phyloP scores from a whole-genome alignment of 2,888 invertebrate species.

The Syrphus vitripennis region DNA sequence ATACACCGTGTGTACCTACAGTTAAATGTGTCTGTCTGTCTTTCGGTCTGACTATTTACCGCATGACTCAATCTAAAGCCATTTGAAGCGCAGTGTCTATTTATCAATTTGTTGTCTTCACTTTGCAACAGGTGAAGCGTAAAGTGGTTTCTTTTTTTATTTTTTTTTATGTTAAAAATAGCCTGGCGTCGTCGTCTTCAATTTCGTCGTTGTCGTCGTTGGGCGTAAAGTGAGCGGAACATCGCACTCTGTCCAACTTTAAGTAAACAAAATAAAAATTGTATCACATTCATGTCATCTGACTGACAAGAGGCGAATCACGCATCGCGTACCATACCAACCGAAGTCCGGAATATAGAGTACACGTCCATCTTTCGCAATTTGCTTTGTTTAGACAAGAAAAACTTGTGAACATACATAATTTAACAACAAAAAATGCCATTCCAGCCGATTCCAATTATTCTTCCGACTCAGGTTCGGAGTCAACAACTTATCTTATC shows the following conservation, averaged over 20 bases:
- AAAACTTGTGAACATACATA: constrained; percentile 25
- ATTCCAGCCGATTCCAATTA: constrained; percentile 12
- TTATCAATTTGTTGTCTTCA: constrained; percentile 18
- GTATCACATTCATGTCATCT: neutral
- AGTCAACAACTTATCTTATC: constrained; percentile 47
- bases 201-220: neutral
- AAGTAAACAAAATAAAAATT: constrained; percentile 38
- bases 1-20: neutral
- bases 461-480: too few relatives aligned
- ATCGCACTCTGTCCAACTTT: constrained; percentile 38
- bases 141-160: neutral
- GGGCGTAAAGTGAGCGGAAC: constrained; percentile 8
- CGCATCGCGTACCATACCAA: too few relatives aligned
- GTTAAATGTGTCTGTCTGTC: constrained; percentile 10
- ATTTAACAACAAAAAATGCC: too few relatives aligned
- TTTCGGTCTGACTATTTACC: constrained; percentile 6
- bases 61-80: constrained; percentile 21
- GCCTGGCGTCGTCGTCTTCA: constrained; percentile 41
- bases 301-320: neutral
- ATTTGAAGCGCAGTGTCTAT: neutral
- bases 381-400: constrained; percentile 24
- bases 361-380: constrained; percentile 34
- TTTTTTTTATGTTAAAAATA: constrained; percentile 26
- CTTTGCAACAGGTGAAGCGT: constrained; percentile 45
- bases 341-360: neutral